These are phyloP conservation scores for Didymodactylos carnosus DNA, from an alignment of 2,888 invertebrate species.

Conservation along the genomic window DNA sequence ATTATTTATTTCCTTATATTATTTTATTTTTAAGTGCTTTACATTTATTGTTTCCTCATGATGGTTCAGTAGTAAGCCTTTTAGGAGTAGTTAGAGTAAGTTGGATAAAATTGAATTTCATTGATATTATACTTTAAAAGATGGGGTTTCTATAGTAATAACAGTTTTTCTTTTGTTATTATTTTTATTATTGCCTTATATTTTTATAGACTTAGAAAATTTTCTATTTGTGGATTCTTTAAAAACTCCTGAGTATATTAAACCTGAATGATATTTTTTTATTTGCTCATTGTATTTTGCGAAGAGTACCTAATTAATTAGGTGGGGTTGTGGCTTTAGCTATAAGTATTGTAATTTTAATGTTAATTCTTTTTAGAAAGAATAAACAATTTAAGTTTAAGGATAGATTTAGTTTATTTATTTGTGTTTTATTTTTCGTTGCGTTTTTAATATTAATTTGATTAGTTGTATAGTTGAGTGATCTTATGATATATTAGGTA, in stretches of 20 bases:
- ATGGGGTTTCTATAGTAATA: slow-evolving; percentile 39
- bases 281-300: slow-evolving; percentile 60
- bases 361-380: slow-evolving; percentile 41
- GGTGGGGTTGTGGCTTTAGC: slow-evolving; percentile 51
- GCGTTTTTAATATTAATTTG: slow-evolving; percentile 48
- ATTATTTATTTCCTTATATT: not conserved
- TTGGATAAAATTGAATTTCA: slow-evolving; percentile 19
- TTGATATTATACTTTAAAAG: slow-evolving; percentile 19
- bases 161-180: slow-evolving; percentile 40
- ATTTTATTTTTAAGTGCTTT: not conserved
- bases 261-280: slow-evolving; percentile 67
- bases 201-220: slow-evolving; percentile 52
- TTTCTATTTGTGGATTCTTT: slow-evolving; percentile 50
- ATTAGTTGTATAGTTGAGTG: slow-evolving; percentile 50
- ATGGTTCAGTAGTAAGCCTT: not conserved
- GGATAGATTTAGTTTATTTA: slow-evolving; percentile 24
- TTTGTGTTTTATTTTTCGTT: slow-evolving; percentile 41
- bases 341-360: slow-evolving; percentile 48
- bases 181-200: slow-evolving; percentile 41
- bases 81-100: not conserved
- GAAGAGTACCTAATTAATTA: slow-evolving; percentile 58
- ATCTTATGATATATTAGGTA: slow-evolving; percentile 45
- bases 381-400: slow-evolving; percentile 42
- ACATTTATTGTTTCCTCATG: not conserved
- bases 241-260: slow-evolving; percentile 53